Evolutionary conservation across 2,113 vertebrate genomes (phyloP).

Genomic region (Crotalus helleri): DNA sequence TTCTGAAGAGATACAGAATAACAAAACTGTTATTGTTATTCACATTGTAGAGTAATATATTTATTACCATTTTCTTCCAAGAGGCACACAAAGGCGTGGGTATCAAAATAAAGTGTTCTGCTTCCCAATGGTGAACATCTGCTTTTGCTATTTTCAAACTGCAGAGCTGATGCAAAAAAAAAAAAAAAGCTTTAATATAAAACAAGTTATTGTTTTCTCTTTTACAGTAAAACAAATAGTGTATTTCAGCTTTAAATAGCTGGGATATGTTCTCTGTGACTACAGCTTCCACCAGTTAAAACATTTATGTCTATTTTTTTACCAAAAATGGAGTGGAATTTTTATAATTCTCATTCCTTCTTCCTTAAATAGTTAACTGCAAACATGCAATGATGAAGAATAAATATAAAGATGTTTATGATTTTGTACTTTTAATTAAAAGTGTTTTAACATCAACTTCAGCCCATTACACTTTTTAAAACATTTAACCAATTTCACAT

Average conservation of each 20-base stretch:
- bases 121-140: slow-evolving; percentile 65
- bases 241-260: not conserved
- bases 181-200: not conserved
- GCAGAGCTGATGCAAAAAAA: slow-evolving; percentile 53
- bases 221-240: not conserved
- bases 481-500: not conserved
- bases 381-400: not conserved
- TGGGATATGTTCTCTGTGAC: not conserved
- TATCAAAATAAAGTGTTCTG: slow-evolving; percentile 84
- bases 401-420: not conserved
- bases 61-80: slow-evolving; percentile 86
- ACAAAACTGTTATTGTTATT: not conserved
- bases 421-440: not conserved
- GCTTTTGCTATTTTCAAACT: slow-evolving; percentile 66
- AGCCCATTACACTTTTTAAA: not conserved
- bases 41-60: not conserved
- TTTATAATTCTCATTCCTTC: not conserved
- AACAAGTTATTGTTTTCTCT: not conserved
- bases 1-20: not conserved
- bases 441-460: not conserved
- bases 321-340: not conserved
- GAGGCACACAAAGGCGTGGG: slow-evolving; percentile 85
- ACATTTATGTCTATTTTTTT: not conserved
- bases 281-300: not conserved
- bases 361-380: not conserved